These are phyloP conservation scores for Papilio elwesi DNA, from an alignment of 2,888 invertebrate genomes.

Conservation along the genomic window DNA sequence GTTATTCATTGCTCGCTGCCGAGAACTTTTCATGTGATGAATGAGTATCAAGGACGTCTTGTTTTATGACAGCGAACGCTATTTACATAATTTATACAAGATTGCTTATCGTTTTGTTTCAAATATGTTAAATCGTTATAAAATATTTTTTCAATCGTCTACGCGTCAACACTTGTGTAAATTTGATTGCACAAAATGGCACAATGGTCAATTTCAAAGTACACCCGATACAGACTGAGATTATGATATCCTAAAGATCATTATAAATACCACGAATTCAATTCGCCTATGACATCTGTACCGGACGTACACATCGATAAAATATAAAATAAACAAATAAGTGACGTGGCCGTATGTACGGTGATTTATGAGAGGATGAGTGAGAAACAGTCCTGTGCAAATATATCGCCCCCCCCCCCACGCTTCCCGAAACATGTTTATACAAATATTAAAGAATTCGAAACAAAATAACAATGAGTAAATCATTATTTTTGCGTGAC, in stretches of 20 bases:
- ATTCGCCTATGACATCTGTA: not conserved
- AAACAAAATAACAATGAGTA: not conserved
- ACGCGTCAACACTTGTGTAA: too few species aligned
- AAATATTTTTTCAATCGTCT: not conserved
- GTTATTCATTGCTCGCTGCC: constrained; percentile 11
- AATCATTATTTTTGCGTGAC: not conserved
- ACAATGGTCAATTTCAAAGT: too few species aligned
- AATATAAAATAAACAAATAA: not conserved
- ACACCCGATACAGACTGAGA: too few species aligned
- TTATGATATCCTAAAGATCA: too few species aligned
- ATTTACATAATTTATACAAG: constrained; percentile 17
- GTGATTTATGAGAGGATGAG: not conserved
- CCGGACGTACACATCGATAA: constrained; percentile 1
- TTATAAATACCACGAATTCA: not conserved
- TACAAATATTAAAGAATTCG: not conserved
- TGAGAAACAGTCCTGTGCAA: not conserved
- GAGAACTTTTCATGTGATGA: constrained; percentile 3
- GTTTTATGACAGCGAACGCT: not conserved
- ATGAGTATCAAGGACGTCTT: constrained; percentile 15
- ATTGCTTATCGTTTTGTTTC: not conserved
- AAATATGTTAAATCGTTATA: not conserved
- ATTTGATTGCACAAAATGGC: too few species aligned
- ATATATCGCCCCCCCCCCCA: not conserved
- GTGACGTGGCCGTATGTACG: not conserved
- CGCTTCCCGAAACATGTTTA: not conserved